These are phyloP conservation scores for Rhynchophorus ferrugineus DNA, from an alignment of 1,140 invertebrate species.

Conservation along the genomic window DNA sequence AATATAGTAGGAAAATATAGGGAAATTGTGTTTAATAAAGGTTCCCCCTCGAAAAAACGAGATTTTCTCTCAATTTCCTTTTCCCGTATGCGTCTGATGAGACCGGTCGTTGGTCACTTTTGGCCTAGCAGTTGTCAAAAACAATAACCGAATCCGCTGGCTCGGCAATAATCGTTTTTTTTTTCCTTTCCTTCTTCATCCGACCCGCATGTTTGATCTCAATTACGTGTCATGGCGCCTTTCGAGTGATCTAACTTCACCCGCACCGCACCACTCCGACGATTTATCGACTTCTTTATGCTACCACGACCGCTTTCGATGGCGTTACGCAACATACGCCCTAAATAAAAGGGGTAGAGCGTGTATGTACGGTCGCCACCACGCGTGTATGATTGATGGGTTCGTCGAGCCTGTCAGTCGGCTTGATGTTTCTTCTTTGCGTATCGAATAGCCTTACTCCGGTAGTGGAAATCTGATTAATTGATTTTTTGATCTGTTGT, in stretches of 20 bases:
- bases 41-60: too few species aligned
- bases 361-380: slow-evolving; percentile 1
- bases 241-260: slow-evolving; percentile 18
- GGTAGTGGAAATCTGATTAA: slow-evolving; percentile 15
- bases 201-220: slow-evolving; percentile 23
- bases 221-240: slow-evolving; percentile 19
- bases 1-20: too few species aligned
- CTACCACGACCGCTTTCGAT: slow-evolving; percentile 10
- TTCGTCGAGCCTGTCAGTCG: slow-evolving; percentile 12
- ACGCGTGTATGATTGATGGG: slow-evolving; percentile 22
- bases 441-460: slow-evolving; percentile 18
- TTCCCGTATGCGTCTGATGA: too few species aligned
- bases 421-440: slow-evolving; percentile 20
- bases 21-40: too few species aligned
- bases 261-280: slow-evolving; percentile 17
- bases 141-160: slow-evolving; percentile 18
- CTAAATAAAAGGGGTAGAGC: slow-evolving; percentile 19
- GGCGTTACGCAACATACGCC: slow-evolving; percentile 23
- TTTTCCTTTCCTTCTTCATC: too few species aligned
- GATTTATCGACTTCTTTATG: slow-evolving; percentile 26
- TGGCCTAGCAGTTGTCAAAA: too few species aligned
- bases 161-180: slow-evolving; percentile 17
- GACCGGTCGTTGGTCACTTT: too few species aligned
- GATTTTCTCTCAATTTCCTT: too few species aligned
- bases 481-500: too few species aligned